A percentile compares a stretch with the other conserved stretches of the same genome.
phyloP scores from a whole-genome alignment of 2,888 invertebrate genomes.

The Melanostoma scalare region DNA sequence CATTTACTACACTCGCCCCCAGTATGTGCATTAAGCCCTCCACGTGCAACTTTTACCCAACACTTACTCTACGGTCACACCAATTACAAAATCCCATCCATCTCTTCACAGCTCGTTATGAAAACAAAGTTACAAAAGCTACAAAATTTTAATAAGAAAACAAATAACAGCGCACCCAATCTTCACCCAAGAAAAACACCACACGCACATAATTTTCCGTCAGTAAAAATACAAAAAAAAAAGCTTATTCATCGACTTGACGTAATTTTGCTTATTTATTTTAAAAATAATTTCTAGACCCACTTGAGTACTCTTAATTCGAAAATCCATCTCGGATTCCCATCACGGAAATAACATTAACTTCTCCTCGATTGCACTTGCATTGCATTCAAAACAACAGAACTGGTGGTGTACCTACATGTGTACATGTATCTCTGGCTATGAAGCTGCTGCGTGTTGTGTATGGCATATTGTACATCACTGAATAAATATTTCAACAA shows the following conservation, averaged over 20 bases:
- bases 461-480: conserved; percentile 42
- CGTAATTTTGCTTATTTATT: conserved; percentile 43
- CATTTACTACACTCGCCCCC: no score
- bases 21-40: no score
- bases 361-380: conserved; percentile 36
- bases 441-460: neutral
- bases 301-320: conserved; percentile 55
- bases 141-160: conserved; percentile 9
- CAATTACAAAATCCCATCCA: neutral
- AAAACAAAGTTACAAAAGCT: conserved; percentile 28
- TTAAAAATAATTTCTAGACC: conserved; percentile 55
- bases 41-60: no score
- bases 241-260: neutral
- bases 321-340: conserved; percentile 57
- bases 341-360: conserved; percentile 55
- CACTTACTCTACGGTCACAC: no score
- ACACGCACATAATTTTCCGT: conserved; percentile 7
- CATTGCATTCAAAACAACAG: conserved; percentile 26
- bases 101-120: conserved; percentile 21
- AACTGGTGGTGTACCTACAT: neutral
- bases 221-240: neutral
- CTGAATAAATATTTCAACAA: conserved; percentile 72
- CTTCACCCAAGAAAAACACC: neutral
- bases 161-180: conserved; percentile 22
- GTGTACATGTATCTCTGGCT: conserved; percentile 6